phyloP scores from a whole-genome alignment of 2,797 vertebrate species.

The Mustela erminea region DNA sequence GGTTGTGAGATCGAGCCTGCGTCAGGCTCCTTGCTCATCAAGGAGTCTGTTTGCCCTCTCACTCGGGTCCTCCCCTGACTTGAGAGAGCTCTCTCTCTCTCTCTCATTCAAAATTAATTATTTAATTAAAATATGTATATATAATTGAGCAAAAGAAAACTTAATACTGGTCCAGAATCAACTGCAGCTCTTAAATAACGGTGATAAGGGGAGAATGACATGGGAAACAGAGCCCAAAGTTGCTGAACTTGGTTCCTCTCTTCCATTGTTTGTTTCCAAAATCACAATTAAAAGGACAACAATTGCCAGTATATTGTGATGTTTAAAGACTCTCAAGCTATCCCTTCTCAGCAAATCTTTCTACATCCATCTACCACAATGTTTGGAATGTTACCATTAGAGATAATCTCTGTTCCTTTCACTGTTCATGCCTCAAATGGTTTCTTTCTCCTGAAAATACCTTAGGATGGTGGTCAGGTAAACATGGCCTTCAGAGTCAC shows the following conservation, averaged over 20 bases:
- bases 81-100: not conserved
- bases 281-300: not conserved
- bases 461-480: not conserved
- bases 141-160: not conserved
- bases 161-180: not conserved
- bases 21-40: not conserved
- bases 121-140: not conserved
- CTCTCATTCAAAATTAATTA: not conserved
- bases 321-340: conserved; percentile 19
- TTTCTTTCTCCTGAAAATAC: not conserved
- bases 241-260: not conserved
- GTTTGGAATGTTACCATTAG: not conserved
- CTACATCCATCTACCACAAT: not conserved
- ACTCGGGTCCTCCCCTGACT: not conserved
- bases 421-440: not conserved
- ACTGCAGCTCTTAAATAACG: not conserved
- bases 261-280: conserved; percentile 14
- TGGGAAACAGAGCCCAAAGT: not conserved
- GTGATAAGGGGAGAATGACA: not conserved
- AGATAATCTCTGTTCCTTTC: not conserved
- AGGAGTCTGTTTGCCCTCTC: not conserved
- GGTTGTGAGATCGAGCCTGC: not conserved
- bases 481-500: not conserved
- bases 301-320: not conserved
- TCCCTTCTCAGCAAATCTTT: not conserved